These are phyloP conservation scores for Diplosoma virens DNA, from an alignment of 23 tunicate species.

Conservation along the genomic window DNA sequence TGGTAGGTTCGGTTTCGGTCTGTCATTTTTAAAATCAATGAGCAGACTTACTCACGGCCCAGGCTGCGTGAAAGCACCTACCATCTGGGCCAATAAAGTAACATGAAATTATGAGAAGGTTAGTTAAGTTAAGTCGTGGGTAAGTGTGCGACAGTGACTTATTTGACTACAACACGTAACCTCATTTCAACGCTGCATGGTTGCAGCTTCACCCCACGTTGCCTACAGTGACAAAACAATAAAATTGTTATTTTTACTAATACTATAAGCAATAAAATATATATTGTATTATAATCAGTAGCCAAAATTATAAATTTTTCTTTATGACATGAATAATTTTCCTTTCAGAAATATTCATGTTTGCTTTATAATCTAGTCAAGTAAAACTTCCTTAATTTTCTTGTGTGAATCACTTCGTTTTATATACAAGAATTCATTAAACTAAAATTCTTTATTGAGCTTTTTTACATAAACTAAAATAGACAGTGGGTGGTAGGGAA, in stretches of 20 bases:
- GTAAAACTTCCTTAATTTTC: not conserved
- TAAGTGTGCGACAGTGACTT: too few relatives aligned
- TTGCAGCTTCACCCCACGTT: not conserved
- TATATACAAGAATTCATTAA: not conserved
- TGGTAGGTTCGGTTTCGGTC: too few relatives aligned
- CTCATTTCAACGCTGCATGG: not conserved
- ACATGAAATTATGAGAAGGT: too few relatives aligned
- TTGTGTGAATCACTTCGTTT: not conserved
- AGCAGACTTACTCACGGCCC: too few relatives aligned
- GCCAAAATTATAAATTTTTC: not conserved
- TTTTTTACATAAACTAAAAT: not conserved
- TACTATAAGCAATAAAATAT: too few relatives aligned
- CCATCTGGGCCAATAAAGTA: too few relatives aligned
- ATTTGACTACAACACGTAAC: too few relatives aligned
- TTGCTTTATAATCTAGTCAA: not conserved
- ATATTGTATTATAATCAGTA: not conserved
- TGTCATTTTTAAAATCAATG: too few relatives aligned
- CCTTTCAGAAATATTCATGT: not conserved
- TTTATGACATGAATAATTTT: not conserved
- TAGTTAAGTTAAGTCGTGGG: too few relatives aligned
- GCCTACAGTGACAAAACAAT: not conserved
- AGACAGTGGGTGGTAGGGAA: not conserved
- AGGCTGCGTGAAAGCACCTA: too few relatives aligned
- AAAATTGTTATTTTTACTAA: not conserved
- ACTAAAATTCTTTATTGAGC: not conserved